phyloP scores from a whole-genome alignment of 23 tunicate genomes.

The Oikopleura albicans region DNA sequence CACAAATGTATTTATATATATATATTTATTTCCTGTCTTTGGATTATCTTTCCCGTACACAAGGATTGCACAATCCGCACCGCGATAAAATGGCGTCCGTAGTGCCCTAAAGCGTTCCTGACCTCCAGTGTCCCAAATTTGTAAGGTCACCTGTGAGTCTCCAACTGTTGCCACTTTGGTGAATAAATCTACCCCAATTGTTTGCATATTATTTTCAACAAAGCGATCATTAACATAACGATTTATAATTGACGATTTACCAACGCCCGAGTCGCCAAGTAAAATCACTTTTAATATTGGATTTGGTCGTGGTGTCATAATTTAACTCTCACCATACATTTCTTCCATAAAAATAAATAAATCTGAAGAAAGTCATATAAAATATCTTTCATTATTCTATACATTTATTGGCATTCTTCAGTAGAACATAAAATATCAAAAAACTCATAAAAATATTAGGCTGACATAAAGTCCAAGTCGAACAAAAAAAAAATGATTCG shows the following conservation, averaged over 20 bases:
- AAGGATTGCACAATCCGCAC: not conserved
- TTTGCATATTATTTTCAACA: conserved; percentile 19
- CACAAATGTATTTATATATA: not conserved
- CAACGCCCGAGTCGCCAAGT: conserved; percentile 29
- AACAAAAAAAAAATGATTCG: no score
- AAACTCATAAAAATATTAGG: no score
- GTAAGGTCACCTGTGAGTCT: conserved; percentile 16
- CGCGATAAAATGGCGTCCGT: conserved; percentile 1
- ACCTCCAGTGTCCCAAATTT: conserved; percentile 48
- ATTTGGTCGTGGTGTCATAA: conserved; percentile 8
- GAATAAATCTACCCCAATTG: conserved; percentile 21
- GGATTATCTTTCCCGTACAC: not conserved
- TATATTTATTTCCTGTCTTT: not conserved
- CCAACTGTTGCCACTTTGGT: not conserved
- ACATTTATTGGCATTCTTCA: no score
- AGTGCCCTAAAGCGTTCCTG: conserved; percentile 18
- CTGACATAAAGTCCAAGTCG: no score
- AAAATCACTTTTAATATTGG: conserved; percentile 19
- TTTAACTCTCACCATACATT: no score
- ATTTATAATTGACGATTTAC: conserved; percentile 23
- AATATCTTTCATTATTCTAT: no score
- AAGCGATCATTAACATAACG: conserved; percentile 22
- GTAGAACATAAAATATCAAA: no score
- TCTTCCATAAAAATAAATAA: no score
- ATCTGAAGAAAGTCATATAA: no score